Evolutionary conservation across 2,797 vertebrate species (phyloP), one percentile per base, ranked within the genome.

Genomic region (Xenops minutus): DNA sequence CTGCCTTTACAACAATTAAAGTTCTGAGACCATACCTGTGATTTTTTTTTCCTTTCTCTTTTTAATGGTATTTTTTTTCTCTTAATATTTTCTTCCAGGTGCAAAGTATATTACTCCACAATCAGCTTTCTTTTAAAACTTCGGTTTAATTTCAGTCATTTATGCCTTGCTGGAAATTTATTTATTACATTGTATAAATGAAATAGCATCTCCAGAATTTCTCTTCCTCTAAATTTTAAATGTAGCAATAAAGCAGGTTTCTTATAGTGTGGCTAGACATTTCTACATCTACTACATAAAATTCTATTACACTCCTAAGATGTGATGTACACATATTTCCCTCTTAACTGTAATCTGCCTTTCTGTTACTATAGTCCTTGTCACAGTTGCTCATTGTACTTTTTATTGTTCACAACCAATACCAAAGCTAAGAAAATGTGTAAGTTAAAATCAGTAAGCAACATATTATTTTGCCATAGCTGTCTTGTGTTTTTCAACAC

Each of bases 171-270:
- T 88, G 81, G 58, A 72, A 92, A 64, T 2, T 1, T 93, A 90
- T 81, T 86, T 96, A 84, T 84, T 81, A 14, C 18, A n/a, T 32
- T 69, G 27, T 88, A 95, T 68, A 81, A 94, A 72, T 90, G 66
- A 94, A 78, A 92, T 62, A 88, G 1, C 30, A 68, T 61, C 41
- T 66, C 49, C 30, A 72, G 34, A 54, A 64, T 69, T 93, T 88
- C 29, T 88, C 37, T 93, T 88, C 51, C 43, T 75, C 49, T 69
- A 69, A 54, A 46, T 86, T 86, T 88, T 88, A 93, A 93, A 86
- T 43, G 67, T 55, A 75, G 36, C 32, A 61, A 81, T 93, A 92
- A 93, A 91, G 6, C 7, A 72, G 74, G 32, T 36, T 90, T 75
- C 79, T 78, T 78, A 58, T 13, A 52, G 22, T 41, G 10, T 54